These are phyloP conservation scores for Caenorhabditis imperialis DNA, from an alignment of 2,888 invertebrate species.

Conservation along the genomic window DNA sequence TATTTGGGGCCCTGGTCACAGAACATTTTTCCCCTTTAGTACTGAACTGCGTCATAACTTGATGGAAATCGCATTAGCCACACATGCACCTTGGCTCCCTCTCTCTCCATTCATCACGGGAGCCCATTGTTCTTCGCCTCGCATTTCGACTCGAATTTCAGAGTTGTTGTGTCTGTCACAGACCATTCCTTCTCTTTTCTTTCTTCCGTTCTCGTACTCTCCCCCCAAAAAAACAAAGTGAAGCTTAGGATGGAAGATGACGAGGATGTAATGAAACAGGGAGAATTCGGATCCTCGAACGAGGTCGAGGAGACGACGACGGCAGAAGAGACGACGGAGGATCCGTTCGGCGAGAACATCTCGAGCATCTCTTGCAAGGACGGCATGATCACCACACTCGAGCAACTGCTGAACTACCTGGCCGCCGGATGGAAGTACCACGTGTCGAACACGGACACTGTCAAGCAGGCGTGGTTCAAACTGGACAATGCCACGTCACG, in stretches of 20 bases:
- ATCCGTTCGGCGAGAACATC: conserved; percentile 59
- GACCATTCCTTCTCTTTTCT: background rate
- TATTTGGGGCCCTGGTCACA: conserved; percentile 36
- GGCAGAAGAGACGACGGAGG: conserved; percentile 34
- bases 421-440: conserved; percentile 77
- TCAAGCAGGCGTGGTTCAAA: conserved; percentile 72
- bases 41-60: too few species aligned
- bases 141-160: conserved; percentile 19
- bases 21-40: conserved; percentile 20
- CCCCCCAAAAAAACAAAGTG: background rate
- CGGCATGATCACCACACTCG: conserved; percentile 67
- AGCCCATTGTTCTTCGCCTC: too few species aligned
- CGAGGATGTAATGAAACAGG: conserved; percentile 10
- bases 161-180: conserved; percentile 2
- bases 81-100: too few species aligned
- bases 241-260: conserved; percentile 19
- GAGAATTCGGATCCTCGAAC: conserved; percentile 27
- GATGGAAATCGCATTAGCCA: too few species aligned
- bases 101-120: too few species aligned
- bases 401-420: conserved; percentile 71
- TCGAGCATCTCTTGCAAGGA: conserved; percentile 69
- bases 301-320: conserved; percentile 34
- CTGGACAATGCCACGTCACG: conserved; percentile 71
- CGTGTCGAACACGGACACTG: conserved; percentile 75
- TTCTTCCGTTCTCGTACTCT: background rate